Evolutionary conservation across 2,113 vertebrate genomes (phyloP), one percentile per base, ranked within the genome.

Genomic region (Callocephalon fimbriatum): DNA sequence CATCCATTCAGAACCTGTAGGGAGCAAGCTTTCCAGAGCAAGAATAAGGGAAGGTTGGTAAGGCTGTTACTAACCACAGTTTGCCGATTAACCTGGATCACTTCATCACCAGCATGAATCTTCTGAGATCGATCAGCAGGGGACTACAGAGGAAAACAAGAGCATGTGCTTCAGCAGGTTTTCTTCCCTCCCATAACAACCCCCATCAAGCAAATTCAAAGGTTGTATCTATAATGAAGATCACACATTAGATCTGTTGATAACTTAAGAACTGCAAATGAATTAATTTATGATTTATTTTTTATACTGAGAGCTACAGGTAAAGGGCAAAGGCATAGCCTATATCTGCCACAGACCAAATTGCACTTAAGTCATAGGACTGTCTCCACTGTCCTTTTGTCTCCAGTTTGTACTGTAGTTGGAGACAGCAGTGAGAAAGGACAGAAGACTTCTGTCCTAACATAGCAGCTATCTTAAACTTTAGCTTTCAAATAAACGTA

Each of bases 61-160:
- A 29, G 1, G 35, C 61, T 67, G 20, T 35, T 62, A 97, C 99
- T 99, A 93, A 99, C 99, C 99, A 99, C 99, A 1, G 99, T 99
- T 90, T 99, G 99, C 6, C 38, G 96, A 96, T 99, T 99, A 95
- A 99, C 99, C 93, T 99, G 99, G 53, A 99, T 98, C 75, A 99
- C 99, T 93, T 99, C 99, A 62, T 99, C 99, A 25, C 99, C 99
- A 31, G 99, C 99, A 4, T 99, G 99, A 90, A 99, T 99, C 98
- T 99, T 99, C 96, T 99, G 98, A n/a, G 98, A 99, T 88, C 98
- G 96, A 97, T 99, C 99, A 83, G 99, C 99, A 68, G 99, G 98
- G 74, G 99, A 99, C 99, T 99, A 51, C 10, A 75, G 56, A 61
- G 84, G 38, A 89, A 97, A 77, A 97, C 26, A 95, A 93, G 42